Evolutionary conservation across 2,888 invertebrate species (phyloP).

Genomic region (Morpho deidamia): DNA sequence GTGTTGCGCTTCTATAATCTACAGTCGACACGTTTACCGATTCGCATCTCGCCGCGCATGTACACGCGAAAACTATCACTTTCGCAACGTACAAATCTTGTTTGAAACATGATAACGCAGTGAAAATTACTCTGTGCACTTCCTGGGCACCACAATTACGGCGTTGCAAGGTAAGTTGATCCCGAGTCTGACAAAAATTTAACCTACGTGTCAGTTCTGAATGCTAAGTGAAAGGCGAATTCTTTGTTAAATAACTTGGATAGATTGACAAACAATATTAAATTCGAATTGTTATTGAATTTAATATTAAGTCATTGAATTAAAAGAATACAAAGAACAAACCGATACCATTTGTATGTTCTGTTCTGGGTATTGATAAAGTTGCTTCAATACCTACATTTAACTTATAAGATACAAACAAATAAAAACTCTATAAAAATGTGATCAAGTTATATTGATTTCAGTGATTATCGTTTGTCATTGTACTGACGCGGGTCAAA

Average conservation of each 20-base stretch:
- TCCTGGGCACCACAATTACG: constrained; percentile 38
- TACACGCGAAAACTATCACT: constrained; percentile 53
- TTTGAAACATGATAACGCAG: constrained; percentile 49
- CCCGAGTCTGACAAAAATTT: constrained; percentile 49
- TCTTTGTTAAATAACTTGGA: constrained; percentile 63
- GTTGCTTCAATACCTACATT: no score
- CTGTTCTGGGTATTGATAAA: no score
- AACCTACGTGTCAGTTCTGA: constrained; percentile 71
- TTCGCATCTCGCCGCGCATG: constrained; percentile 33
- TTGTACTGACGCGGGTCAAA: no score
- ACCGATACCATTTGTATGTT: no score
- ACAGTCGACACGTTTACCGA: constrained; percentile 42
- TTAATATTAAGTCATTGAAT: no score
- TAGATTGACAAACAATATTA: constrained; percentile 44
- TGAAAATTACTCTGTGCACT: constrained; percentile 50
- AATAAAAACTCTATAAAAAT: no score
- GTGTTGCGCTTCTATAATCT: constrained; percentile 37
- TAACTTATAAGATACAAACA: no score
- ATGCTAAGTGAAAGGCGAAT: constrained; percentile 72
- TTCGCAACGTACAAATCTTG: constrained; percentile 45
- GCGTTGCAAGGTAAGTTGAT: constrained; percentile 52
- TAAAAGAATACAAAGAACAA: no score
- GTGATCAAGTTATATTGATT: no score
- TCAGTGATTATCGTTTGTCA: no score
- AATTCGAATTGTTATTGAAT: constrained; percentile 8